Base-by-base conservation (phyloP, 2,113 vertebrate species). In the Octodon degus region DNA sequence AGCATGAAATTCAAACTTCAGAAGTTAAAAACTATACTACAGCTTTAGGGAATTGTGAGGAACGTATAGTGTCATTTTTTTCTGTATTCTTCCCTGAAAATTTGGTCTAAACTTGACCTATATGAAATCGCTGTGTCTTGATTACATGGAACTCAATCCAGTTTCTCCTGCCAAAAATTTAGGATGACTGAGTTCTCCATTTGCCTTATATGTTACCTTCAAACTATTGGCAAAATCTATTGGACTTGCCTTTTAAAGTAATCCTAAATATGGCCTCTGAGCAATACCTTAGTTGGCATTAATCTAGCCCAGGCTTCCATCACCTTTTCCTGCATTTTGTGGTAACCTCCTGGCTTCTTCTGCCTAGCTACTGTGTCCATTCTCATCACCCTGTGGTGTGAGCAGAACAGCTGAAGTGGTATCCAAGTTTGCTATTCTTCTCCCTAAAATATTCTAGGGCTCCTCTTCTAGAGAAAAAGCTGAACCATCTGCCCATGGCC, bases 1-100 rank as follows among this genome's bases (percentile, higher is more conserved):
- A 40, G n/a, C n/a, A 60, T 37, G 60, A 65, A 95, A 58, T 95
- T 80, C 30, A 89, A 16, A 82, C 43, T 93, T 82, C 14, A 47
- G 20, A 93, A 83, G 37, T 82, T 50, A 12, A 91, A 80, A 93
- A 91, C 5, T 74, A 70, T 43, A 22, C 11, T 25, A 47, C 8
- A 34, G 10, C 43, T 95, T 89, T 85, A 91, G 86, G 79, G 62
- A 93, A 67, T 68, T 40, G 55, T 20, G 24, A 74, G 65, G 1
- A 89, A 89, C 82, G 20, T 20, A 0, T 32, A n/a, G 43, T 24
- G 17, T 10, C 7, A 20, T 43, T 89, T 11, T 43, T 88, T 83
- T 85, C 2, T 72, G 5, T 53, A 12, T 55, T 60, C 55, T 87
- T 83, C 43, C 10, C n/a, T 40, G 50, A 84, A 87, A 93, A 93